phyloP scores from a whole-genome alignment of 37 sponge, comb jelly and placozoan species.

The Beroe forskalii region DNA sequence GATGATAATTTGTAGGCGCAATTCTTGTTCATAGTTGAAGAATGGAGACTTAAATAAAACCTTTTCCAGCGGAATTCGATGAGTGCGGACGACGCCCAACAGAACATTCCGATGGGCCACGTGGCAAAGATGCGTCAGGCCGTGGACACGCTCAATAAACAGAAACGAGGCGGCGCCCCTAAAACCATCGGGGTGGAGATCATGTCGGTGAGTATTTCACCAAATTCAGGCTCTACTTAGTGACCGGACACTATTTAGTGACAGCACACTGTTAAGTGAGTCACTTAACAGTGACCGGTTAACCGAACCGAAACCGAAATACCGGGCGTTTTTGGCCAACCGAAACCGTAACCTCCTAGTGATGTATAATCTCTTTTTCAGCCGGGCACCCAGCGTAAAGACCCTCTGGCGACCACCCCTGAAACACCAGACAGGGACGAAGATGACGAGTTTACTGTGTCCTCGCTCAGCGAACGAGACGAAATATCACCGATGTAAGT shows the following conservation, averaged over 20 bases:
- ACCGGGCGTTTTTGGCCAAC: too few species aligned
- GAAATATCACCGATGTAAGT: conserved; percentile 46
- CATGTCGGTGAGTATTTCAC: not conserved
- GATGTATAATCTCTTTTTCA: not conserved
- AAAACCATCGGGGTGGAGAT: not conserved
- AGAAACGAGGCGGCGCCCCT: not conserved
- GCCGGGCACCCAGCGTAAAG: not conserved
- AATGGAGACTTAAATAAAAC: too few species aligned
- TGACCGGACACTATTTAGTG: not conserved
- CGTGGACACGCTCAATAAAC: conserved; percentile 9
- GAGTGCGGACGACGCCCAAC: conserved; percentile 62
- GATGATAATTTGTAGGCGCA: too few species aligned
- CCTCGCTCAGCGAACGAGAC: conserved; percentile 48
- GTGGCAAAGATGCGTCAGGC: conserved; percentile 50
- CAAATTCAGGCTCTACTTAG: not conserved
- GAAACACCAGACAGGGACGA: not conserved
- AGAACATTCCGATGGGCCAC: conserved; percentile 13
- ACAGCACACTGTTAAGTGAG: not conserved
- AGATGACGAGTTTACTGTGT: conserved; percentile 51
- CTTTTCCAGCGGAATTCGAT: conserved; percentile 43
- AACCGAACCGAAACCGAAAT: too few species aligned
- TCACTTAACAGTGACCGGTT: too few species aligned
- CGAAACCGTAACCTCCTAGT: too few species aligned
- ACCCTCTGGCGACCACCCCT: not conserved
- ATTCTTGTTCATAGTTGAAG: too few species aligned